These are phyloP conservation scores for Brachyrhaphis roseni DNA, from an alignment of 2,797 vertebrate species.

Conservation along the genomic window DNA sequence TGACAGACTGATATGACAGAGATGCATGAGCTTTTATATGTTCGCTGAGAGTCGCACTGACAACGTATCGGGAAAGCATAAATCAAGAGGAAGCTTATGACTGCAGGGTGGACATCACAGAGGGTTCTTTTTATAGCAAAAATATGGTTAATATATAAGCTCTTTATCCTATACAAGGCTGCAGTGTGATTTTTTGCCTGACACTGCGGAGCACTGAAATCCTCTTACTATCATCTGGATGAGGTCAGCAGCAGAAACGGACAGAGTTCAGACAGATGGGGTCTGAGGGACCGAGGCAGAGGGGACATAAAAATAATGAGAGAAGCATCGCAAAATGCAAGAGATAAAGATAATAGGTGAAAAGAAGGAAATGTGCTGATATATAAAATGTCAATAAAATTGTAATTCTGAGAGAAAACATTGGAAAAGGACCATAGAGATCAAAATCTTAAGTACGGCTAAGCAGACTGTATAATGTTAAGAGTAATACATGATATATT, in stretches of 20 bases:
- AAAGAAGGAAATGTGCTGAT: conserved; percentile 35
- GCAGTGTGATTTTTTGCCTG: conserved; percentile 67
- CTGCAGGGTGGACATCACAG: conserved; percentile 56
- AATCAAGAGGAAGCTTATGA: conserved; percentile 58
- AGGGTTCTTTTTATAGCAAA: conserved; percentile 39
- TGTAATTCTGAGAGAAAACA: conserved; percentile 48
- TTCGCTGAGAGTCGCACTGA: conserved; percentile 46
- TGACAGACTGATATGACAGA: conserved; percentile 43
- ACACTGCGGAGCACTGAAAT: conserved; percentile 71
- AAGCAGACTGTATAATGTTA: background rate
- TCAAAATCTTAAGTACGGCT: background rate
- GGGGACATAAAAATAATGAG: conserved; percentile 47
- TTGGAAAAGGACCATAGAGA: conserved; percentile 3
- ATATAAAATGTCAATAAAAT: conserved; percentile 42
- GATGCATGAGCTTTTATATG: conserved; percentile 47
- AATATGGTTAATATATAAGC: conserved; percentile 78
- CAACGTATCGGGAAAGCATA: conserved; percentile 37
- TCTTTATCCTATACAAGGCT: conserved; percentile 74
- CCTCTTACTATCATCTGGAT: conserved; percentile 78
- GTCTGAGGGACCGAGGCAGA: conserved; percentile 52
- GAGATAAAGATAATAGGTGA: conserved; percentile 24
- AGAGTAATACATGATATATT: background rate
- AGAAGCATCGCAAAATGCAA: conserved; percentile 36
- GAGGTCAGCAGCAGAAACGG: conserved; percentile 75
- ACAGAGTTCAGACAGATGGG: conserved; percentile 74